Conservation (phyloP, 2,113 vertebrate genomes). For the Syrmaticus mikado region DNA sequence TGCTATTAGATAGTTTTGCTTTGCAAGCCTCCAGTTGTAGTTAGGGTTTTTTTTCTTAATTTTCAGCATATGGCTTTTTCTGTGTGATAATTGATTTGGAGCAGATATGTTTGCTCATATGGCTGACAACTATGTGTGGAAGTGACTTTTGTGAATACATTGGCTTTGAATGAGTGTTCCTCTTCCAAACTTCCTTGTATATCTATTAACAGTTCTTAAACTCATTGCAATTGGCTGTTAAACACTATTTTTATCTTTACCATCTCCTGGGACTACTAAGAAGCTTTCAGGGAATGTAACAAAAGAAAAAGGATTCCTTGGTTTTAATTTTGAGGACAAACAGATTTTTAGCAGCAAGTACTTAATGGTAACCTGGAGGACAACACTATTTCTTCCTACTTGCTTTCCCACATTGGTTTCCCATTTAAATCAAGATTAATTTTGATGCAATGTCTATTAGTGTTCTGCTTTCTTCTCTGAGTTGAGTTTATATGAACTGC, state of each 20-base stretch:
- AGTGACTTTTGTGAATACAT: not conserved
- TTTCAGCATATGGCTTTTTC: not conserved
- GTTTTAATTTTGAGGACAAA: slow-evolving; percentile 54
- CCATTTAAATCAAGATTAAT: slow-evolving; percentile 45
- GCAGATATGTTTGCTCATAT: not conserved
- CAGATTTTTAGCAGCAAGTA: slow-evolving; percentile 22
- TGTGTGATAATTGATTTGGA: not conserved
- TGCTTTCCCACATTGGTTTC: not conserved
- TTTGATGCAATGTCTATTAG: not conserved
- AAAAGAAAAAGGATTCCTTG: slow-evolving; percentile 61
- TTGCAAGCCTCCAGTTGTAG: not conserved
- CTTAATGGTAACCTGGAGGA: slow-evolving; percentile 39
- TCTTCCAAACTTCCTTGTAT: not conserved
- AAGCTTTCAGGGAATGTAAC: slow-evolving; percentile 68
- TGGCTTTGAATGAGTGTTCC: not conserved
- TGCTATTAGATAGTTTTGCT: not conserved
- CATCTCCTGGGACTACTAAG: slow-evolving; percentile 60
- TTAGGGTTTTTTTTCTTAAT: not conserved
- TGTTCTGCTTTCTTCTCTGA: slow-evolving; percentile 1
- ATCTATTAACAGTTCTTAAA: slow-evolving; percentile 71
- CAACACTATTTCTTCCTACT: not conserved
- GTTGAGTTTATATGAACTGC: not conserved
- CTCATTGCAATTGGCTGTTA: slow-evolving; percentile 66
- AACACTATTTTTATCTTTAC: slow-evolving; percentile 61
- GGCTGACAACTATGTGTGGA: not conserved